These are phyloP conservation scores for Nymphalis urticae DNA, from an alignment of 2,888 invertebrate species.

Conservation along the genomic window DNA sequence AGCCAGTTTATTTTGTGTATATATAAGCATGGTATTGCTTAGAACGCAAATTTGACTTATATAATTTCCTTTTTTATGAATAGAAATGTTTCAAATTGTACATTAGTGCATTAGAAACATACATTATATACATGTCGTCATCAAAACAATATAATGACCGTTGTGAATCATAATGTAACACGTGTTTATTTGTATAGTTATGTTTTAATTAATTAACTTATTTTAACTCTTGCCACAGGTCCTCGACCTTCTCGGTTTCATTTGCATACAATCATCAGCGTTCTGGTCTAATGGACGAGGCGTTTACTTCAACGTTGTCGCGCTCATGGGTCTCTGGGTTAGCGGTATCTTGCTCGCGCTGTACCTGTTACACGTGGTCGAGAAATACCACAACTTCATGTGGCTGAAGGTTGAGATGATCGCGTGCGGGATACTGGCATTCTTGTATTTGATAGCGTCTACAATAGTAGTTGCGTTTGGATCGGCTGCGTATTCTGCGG, in stretches of 20 bases:
- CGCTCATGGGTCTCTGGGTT: constrained; percentile 90
- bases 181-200: too few relatives aligned
- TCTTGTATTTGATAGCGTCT: constrained; percentile 88
- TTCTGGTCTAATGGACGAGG: constrained; percentile 84
- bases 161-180: too few relatives aligned
- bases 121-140: too few relatives aligned
- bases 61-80: too few relatives aligned
- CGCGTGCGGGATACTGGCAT: constrained; percentile 85
- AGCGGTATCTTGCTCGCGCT: constrained; percentile 86
- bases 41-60: too few relatives aligned
- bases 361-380: constrained; percentile 91
- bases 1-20: too few relatives aligned
- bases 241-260: constrained; percentile 88
- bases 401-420: constrained; percentile 92
- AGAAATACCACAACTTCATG: constrained; percentile 90
- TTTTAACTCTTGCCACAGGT: constrained; percentile 71
- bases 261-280: constrained; percentile 86
- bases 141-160: too few relatives aligned
- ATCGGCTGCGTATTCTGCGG: constrained; percentile 84
- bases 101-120: too few relatives aligned
- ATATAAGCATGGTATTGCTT: too few relatives aligned
- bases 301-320: constrained; percentile 88
- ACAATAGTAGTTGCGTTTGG: constrained; percentile 85
- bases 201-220: not conserved
- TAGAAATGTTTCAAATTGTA: too few relatives aligned